These are phyloP conservation scores for Chrysomela aeneicollis DNA, from an alignment of 2,888 invertebrate genomes.

Conservation along the genomic window DNA sequence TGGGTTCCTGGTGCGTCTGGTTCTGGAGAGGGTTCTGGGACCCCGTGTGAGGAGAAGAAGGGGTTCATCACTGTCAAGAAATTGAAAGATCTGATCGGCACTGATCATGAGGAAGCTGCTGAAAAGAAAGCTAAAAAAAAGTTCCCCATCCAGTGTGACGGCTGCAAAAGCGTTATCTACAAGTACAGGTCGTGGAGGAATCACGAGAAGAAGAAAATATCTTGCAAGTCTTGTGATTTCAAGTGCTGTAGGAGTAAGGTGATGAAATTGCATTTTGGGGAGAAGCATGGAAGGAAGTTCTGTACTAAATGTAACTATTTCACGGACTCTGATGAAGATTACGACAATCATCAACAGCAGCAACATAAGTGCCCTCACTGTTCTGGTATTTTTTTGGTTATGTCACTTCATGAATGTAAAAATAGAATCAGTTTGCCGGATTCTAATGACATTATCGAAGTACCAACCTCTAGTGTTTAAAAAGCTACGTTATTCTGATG, in stretches of 20 bases:
- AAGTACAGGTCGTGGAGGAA: slow-evolving; percentile 11
- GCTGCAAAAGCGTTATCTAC: slow-evolving; percentile 22
- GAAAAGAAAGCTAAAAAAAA: neutral
- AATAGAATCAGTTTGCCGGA: neutral
- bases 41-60: neutral
- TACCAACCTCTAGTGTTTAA: too few relatives aligned
- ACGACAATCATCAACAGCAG: slow-evolving; percentile 22
- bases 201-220: slow-evolving; percentile 15
- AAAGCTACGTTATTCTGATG: too few relatives aligned
- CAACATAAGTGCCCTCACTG: slow-evolving; percentile 21
- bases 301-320: slow-evolving; percentile 30
- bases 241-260: slow-evolving; percentile 18
- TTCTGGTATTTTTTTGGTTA: slow-evolving; percentile 6
- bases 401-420: slow-evolving; percentile 8
- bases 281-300: slow-evolving; percentile 21
- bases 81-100: neutral
- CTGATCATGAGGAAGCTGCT: neutral
- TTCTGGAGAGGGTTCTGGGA: neutral
- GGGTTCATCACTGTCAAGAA: neutral
- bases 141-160: slow-evolving; percentile 20
- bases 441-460: too few relatives aligned
- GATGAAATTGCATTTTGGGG: slow-evolving; percentile 30
- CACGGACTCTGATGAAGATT: slow-evolving; percentile 11
- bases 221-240: slow-evolving; percentile 27
- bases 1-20: slow-evolving; percentile 5